Evolutionary conservation across 2,113 vertebrate species (phyloP).

Genomic region (Eulacestoma nigropectus): DNA sequence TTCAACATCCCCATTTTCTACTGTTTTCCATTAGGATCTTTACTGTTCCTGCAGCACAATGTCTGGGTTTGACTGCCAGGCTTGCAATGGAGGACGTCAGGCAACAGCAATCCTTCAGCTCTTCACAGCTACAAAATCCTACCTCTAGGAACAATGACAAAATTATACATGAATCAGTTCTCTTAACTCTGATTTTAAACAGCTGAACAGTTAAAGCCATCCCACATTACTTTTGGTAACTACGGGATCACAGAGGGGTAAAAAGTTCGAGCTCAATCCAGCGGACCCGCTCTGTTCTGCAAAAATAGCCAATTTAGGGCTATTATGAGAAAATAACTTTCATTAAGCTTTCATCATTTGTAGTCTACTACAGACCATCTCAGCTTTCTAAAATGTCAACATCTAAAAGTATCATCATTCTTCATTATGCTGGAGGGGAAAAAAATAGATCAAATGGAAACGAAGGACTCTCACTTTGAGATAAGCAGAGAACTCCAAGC

Average conservation of each 20-base stretch:
- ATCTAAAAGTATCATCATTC: constrained; percentile 60
- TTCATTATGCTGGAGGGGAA: constrained; percentile 22
- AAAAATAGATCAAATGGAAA: constrained; percentile 57
- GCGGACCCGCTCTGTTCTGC: background rate
- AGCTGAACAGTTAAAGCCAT: background rate
- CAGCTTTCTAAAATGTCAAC: constrained; percentile 60
- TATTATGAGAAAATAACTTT: constrained; percentile 69
- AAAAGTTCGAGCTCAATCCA: constrained; percentile 60
- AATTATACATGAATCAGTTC: background rate
- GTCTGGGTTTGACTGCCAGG: background rate
- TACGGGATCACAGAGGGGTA: constrained; percentile 23
- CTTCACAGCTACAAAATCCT: background rate
- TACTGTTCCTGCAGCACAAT: background rate
- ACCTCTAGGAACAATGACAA: background rate
- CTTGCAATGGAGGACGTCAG: background rate
- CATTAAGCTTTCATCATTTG: constrained; percentile 71
- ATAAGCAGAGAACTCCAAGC: background rate
- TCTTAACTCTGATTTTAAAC: constrained; percentile 5
- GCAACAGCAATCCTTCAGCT: background rate
- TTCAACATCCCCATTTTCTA: background rate
- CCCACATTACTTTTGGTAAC: constrained; percentile 12
- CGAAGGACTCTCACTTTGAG: constrained; percentile 10
- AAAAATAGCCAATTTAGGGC: constrained; percentile 51
- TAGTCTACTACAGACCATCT: constrained; percentile 37
- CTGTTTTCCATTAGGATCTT: background rate